Percentiles rank a stretch among this genome's conserved stretches.
phyloP scores from a whole-genome alignment of 2,113 vertebrate genomes.

The Syngnathoides biaculeatus region DNA sequence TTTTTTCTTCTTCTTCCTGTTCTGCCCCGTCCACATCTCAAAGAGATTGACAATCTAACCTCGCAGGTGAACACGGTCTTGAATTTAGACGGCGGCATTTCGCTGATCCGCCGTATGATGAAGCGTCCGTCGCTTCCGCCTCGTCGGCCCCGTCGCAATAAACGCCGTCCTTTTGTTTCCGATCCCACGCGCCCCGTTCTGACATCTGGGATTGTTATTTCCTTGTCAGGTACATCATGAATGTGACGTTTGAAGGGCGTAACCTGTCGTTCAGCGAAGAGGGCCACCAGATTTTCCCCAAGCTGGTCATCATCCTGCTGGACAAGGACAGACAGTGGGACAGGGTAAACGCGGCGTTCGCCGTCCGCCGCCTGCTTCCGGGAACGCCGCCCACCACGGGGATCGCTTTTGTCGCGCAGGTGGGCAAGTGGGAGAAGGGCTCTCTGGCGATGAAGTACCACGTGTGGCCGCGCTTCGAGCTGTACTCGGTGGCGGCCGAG shows the following conservation, averaged over 20 bases:
- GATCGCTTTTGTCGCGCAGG: constrained; percentile 72
- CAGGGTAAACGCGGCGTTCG: constrained; percentile 58
- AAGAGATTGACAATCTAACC: not conserved
- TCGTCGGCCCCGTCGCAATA: not conserved
- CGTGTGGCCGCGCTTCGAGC: constrained; percentile 93
- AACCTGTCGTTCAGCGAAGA: constrained; percentile 98
- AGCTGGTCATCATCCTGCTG: constrained; percentile 96
- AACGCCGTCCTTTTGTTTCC: not conserved
- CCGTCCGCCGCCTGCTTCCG: not conserved
- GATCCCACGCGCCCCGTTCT: not conserved
- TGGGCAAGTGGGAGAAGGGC: constrained; percentile 97
- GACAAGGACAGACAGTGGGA: constrained; percentile 96
- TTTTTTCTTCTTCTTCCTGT: not conserved
- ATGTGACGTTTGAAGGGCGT: constrained; percentile 97
- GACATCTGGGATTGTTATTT: constrained; percentile 31
- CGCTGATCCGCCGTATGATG: not conserved
- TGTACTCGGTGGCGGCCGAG: constrained; percentile 86
- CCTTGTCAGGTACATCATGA: constrained; percentile 90
- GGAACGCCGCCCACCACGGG: constrained; percentile 25
- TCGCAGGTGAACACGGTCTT: not conserved
- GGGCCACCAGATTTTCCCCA: constrained; percentile 98
- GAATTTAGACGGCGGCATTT: constrained; percentile 1
- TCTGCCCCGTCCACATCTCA: not conserved
- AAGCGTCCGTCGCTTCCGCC: not conserved
- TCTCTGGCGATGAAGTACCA: constrained; percentile 95